These are phyloP conservation scores for Adelosebastes latens DNA, from an alignment of 2,797 vertebrate species.

Conservation along the genomic window DNA sequence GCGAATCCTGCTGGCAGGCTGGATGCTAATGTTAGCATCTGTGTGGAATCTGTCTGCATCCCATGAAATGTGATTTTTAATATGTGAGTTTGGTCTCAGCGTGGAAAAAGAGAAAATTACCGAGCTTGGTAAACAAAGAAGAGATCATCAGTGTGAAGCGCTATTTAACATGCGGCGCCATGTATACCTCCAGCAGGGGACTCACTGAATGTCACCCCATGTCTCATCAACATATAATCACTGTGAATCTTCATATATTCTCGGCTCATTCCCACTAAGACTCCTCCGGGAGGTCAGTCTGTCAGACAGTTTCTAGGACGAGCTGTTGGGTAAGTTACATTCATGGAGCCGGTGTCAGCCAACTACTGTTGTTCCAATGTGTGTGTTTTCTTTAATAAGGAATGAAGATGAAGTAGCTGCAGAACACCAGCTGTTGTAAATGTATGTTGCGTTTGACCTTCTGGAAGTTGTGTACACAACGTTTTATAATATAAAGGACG, in stretches of 20 bases:
- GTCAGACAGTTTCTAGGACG: neutral
- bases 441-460: neutral
- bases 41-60: neutral
- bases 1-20: neutral
- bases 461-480: neutral
- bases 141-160: neutral
- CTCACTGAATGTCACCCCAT: slow-evolving; percentile 9
- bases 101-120: neutral
- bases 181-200: neutral
- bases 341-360: neutral
- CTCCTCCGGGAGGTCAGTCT: neutral
- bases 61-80: neutral
- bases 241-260: slow-evolving; percentile 4
- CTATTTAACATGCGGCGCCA: neutral
- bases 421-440: neutral
- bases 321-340: neutral
- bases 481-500: neutral
- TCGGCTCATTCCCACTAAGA: neutral
- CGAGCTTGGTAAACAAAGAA: neutral
- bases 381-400: neutral
- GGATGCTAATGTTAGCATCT: neutral
- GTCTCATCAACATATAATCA: slow-evolving; percentile 19
- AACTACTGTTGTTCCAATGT: neutral
- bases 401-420: neutral
- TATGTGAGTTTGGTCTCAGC: neutral